Base-by-base conservation (phyloP, 2,113 vertebrate genomes). In the Furnarius figulus region DNA sequence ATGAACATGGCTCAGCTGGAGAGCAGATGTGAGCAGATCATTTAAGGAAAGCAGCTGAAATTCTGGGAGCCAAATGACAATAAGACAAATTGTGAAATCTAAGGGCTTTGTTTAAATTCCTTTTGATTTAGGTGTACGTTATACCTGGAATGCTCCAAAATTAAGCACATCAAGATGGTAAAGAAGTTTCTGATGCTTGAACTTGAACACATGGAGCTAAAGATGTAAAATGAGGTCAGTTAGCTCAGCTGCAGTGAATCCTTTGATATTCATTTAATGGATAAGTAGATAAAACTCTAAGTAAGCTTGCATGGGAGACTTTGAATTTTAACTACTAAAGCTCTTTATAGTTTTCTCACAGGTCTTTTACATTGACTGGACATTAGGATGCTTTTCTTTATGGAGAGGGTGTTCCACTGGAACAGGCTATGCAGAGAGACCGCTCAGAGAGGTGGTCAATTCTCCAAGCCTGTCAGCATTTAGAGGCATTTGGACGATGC, bases 261-360 rank as follows among this genome's bases (percentile, higher is more conserved):
- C 87, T 97, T 96, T 94, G 86, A 96, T 97, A 95, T 93, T 96
- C 77, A 46, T 95, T 96, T 94, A 96, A 94, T 86, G 86, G 71
- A 42, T 94, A 95, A 96, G 92, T 77, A 95, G 96, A 87, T 95
- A 95, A 76, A 95, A 95, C 68, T 95, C 77, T 83, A 85, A 93
- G 79, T 77, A 86, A 93, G 85, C 89, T 89, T 58, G n/a, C 77
- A 78, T 67, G 24, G 27, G 19, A 88, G 87, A 76, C 70, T 95
- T 94, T 85, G 95, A 94, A 91, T 93, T 95, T 95, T 91, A 93
- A 90, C 90, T 92, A 20, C 72, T 77, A 78, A 93, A 91, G 87
- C 88, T 87, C 63, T 94, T 93, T 59, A 53, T 71, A 12, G 40
- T 95, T 95, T 92, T 93, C 56, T 91, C 80, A 61, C 50, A 53